Evolutionary conservation across 2,113 vertebrate genomes (phyloP).

Genomic region (Crypturellus undulatus): DNA sequence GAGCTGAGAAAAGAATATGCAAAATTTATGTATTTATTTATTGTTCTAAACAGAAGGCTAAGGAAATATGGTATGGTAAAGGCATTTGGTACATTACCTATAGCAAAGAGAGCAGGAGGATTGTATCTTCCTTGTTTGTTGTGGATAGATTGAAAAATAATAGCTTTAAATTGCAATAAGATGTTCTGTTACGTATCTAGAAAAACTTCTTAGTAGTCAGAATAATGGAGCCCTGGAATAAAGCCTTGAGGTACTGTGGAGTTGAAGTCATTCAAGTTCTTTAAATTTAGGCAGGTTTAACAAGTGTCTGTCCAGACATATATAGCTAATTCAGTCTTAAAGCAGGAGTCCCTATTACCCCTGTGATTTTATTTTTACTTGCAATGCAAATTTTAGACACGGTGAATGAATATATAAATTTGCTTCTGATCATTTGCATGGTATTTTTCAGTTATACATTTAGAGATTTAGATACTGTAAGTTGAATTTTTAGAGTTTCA

Average conservation of each 20-base stretch:
- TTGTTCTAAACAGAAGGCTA: neutral
- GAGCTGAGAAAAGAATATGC: neutral
- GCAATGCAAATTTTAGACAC: neutral
- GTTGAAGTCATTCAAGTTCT: neutral
- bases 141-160: neutral
- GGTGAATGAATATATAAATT: neutral
- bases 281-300: neutral
- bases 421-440: neutral
- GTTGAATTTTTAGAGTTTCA: neutral
- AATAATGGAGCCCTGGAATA: neutral
- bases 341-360: neutral
- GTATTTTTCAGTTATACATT: neutral
- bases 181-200: neutral
- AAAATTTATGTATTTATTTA: neutral
- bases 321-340: neutral
- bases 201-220: neutral
- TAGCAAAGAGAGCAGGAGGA: neutral
- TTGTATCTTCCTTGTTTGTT: neutral
- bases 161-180: neutral
- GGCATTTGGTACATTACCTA: neutral
- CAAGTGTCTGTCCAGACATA: neutral
- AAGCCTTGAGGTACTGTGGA: neutral
- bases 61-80: neutral
- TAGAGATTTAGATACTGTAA: neutral
- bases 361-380: neutral